Evolutionary conservation across 2,113 vertebrate genomes (phyloP).

Genomic region (rabbit (Oryctolagus cuniculus)): DNA sequence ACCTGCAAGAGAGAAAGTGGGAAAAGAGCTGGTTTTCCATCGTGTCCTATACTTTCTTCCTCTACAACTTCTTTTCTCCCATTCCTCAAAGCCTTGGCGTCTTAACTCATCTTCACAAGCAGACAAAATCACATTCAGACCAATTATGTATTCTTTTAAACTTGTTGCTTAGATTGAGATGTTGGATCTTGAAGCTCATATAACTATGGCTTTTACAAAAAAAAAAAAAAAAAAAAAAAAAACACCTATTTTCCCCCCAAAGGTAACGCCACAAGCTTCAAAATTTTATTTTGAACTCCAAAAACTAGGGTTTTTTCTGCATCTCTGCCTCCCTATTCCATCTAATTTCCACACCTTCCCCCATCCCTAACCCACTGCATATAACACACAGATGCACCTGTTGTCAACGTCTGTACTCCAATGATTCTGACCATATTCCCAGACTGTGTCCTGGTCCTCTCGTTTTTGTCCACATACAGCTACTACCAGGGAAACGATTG

Average conservation of each 20-base stretch:
- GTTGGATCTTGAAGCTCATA: background rate
- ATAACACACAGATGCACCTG: background rate
- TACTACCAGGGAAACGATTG: fast-evolving
- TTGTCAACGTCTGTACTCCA: background rate
- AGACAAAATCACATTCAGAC: background rate
- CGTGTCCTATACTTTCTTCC: background rate
- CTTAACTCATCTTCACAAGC: background rate
- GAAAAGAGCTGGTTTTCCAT: background rate
- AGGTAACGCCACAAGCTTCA: background rate
- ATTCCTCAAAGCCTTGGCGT: background rate
- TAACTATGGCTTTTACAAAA: background rate
- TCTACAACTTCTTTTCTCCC: background rate
- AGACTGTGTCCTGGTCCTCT: too few species aligned
- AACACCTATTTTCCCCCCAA: background rate
- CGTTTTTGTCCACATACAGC: background rate
- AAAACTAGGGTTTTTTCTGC: background rate
- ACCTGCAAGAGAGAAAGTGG: background rate
- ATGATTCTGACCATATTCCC: background rate
- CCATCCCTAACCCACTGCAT: background rate
- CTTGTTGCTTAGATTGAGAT: background rate
- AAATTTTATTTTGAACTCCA: background rate
- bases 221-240: background rate
- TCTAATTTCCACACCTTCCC: background rate
- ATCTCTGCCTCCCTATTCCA: background rate
- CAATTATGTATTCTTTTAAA: background rate